phyloP scores from a whole-genome alignment of 2,113 vertebrate species.

The Odontesthes bonariensis region DNA sequence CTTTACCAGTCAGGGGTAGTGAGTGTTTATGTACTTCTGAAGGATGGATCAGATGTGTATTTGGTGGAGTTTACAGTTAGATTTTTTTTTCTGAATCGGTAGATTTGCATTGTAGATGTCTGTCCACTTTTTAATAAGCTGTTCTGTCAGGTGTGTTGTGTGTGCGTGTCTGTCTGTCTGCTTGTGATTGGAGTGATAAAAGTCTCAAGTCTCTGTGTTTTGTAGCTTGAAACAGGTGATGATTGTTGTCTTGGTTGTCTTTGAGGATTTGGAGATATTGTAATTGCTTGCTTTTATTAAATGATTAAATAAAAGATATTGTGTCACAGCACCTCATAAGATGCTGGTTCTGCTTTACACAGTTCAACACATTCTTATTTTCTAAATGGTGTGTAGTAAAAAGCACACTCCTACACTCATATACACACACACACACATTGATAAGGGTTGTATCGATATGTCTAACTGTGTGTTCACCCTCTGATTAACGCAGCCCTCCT shows the following conservation, averaged over 20 bases:
- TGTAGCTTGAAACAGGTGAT: neutral
- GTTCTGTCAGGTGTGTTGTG: neutral
- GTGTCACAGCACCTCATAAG: neutral
- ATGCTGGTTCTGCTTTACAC: neutral
- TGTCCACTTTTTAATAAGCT: neutral
- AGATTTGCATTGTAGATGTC: neutral
- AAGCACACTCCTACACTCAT: neutral
- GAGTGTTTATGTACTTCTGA: neutral
- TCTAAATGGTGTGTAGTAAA: constrained; percentile 15
- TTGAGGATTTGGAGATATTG: neutral
- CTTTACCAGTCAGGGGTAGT: neutral
- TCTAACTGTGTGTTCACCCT: constrained; percentile 84
- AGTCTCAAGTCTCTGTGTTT: neutral
- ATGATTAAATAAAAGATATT: neutral
- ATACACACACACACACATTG: constrained; percentile 28
- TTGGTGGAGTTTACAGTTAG: neutral
- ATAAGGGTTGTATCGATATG: constrained; percentile 55
- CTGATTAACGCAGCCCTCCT: constrained; percentile 86
- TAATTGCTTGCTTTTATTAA: neutral
- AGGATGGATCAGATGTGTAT: constrained; percentile 3
- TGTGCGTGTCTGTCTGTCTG: neutral
- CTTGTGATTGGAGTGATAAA: neutral
- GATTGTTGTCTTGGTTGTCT: constrained; percentile 25
- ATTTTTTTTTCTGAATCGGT: no score
- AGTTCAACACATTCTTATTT: neutral